Percentiles rank a stretch among this genome's conserved stretches.
phyloP scores from a whole-genome alignment of 92 coral and sea anemone genomes.

The Paramuricea clavata region DNA sequence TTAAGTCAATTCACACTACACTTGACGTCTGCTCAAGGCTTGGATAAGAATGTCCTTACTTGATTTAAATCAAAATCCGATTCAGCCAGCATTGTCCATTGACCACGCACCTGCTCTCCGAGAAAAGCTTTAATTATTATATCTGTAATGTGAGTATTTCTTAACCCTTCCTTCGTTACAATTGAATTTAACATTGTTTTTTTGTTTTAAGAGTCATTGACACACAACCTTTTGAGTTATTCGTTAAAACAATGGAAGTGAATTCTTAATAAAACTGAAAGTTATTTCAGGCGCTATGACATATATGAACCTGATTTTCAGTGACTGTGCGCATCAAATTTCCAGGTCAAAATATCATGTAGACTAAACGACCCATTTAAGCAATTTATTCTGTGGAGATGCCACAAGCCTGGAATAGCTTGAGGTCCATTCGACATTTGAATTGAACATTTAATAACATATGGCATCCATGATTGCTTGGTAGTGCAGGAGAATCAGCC shows the following conservation, averaged over 20 bases:
- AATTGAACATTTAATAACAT: constrained; percentile 17
- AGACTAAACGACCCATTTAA: constrained; percentile 18
- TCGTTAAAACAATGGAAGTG: constrained; percentile 9
- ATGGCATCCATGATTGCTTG: constrained; percentile 21
- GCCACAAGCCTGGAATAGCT: constrained; percentile 14
- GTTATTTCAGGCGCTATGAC: constrained; percentile 4
- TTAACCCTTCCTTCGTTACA: not conserved
- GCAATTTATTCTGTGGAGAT: constrained; percentile 16
- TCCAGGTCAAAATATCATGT: constrained; percentile 22
- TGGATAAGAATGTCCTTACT: not conserved
- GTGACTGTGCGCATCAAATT: constrained; percentile 11
- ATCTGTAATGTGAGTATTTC: not conserved
- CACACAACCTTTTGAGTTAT: not conserved
- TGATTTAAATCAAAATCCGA: no score
- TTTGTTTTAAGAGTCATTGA: not conserved
- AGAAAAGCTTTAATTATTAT: not conserved
- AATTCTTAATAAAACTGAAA: constrained; percentile 13
- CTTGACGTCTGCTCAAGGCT: not conserved
- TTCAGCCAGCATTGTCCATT: not conserved
- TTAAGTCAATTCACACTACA: not conserved
- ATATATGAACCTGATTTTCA: not conserved
- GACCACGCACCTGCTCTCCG: not conserved
- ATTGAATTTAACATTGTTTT: not conserved
- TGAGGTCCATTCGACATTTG: constrained; percentile 20
- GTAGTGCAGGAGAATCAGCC: not conserved